Percentiles rank a stretch among this genome's conserved stretches.
phyloP scores from a whole-genome alignment of 2,888 invertebrate species.

The Cotesia congregata region DNA sequence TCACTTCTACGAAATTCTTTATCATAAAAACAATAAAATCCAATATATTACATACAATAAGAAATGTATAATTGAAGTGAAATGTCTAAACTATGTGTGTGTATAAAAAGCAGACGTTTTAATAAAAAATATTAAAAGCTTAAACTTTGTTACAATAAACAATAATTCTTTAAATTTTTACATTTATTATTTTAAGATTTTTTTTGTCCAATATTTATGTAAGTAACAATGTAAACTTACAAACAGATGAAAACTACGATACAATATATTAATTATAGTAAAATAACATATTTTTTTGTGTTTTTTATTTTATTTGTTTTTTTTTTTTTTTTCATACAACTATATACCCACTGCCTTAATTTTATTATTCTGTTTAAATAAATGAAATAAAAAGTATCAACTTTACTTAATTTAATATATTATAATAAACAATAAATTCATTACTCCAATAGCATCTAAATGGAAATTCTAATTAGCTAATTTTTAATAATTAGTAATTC shows the following conservation, averaged over 20 bases:
- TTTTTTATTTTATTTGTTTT: constrained; percentile 48
- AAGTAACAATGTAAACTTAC: constrained; percentile 70
- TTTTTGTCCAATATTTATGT: constrained; percentile 67
- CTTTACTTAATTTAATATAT: constrained; percentile 11
- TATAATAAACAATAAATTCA: background rate
- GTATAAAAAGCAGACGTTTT: no score
- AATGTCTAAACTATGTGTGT: no score
- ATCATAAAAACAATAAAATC: no score
- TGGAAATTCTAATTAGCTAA: constrained; percentile 21
- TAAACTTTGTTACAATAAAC: background rate
- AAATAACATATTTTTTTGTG: constrained; percentile 57
- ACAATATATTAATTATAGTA: constrained; percentile 58
- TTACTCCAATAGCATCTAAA: constrained; percentile 21
- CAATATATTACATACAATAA: no score
- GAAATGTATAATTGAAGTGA: no score
- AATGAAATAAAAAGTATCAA: constrained; percentile 43
- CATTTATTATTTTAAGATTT: constrained; percentile 63
- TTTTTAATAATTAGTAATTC: constrained; percentile 15
- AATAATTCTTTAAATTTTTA: constrained; percentile 67
- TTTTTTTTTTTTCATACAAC: constrained; percentile 57
- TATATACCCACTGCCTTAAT: constrained; percentile 67
- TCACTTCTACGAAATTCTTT: no score
- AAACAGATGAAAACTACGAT: constrained; percentile 57
- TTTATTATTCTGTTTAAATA: constrained; percentile 54
- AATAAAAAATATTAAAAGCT: background rate